Conservation (phyloP, 2,888 invertebrate species). For the Alitta virens region DNA sequence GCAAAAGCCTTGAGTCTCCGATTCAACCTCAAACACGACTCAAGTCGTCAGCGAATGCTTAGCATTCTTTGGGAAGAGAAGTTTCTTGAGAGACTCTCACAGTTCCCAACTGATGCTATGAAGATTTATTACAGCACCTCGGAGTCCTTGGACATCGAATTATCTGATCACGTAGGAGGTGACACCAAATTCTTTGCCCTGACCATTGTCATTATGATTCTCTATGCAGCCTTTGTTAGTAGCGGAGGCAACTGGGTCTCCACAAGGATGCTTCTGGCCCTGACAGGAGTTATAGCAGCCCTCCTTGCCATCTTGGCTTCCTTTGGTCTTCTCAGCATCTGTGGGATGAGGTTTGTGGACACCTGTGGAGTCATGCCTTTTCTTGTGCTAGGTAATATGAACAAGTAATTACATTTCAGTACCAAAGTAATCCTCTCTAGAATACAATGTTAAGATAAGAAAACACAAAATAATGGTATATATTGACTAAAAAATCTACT, state of each 20-base stretch:
- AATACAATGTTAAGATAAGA: no score
- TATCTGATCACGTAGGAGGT: conserved; percentile 27
- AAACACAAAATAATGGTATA: no score
- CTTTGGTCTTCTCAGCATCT: conserved; percentile 34
- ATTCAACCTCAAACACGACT: conserved; percentile 23
- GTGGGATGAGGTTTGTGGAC: conserved; percentile 34
- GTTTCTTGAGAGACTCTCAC: conserved; percentile 15
- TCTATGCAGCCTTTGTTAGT: conserved; percentile 26
- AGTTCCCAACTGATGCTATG: conserved; percentile 7
- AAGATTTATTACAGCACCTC: conserved; percentile 29
- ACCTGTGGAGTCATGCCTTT: conserved; percentile 40
- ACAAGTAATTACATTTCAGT: no score
- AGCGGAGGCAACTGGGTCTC: conserved; percentile 24
- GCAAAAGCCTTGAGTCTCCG: conserved; percentile 11
- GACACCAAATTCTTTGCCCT: conserved; percentile 25
- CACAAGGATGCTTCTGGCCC: conserved; percentile 20
- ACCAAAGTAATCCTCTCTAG: no score
- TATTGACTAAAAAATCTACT: no score
- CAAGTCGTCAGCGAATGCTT: conserved; percentile 6
- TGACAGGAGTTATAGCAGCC: conserved; percentile 27
- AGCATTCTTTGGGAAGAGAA: conserved; percentile 24
- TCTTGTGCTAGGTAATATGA: conserved; percentile 37
- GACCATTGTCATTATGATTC: conserved; percentile 27
- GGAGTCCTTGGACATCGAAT: conserved; percentile 35
- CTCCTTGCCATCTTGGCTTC: conserved; percentile 34